phyloP scores from a whole-genome alignment of 2,797 vertebrate genomes.

The Bradypodion ventrale region DNA sequence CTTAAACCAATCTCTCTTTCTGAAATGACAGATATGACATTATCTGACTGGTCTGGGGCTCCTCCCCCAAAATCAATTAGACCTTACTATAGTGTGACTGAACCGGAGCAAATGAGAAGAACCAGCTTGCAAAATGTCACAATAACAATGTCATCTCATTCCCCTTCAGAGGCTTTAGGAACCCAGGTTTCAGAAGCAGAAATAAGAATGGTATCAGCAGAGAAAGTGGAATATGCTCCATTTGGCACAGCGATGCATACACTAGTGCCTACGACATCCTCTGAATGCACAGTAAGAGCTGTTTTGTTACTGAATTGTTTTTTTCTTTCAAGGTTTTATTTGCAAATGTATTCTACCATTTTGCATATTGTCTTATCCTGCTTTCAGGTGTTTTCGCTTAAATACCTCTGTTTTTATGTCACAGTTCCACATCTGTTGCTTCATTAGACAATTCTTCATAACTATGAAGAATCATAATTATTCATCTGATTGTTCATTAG shows the following conservation, averaged over 20 bases:
- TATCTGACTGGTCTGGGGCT: slow-evolving; percentile 38
- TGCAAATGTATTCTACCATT: neutral
- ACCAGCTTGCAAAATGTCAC: slow-evolving; percentile 47
- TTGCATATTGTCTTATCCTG: neutral
- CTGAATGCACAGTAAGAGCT: slow-evolving; percentile 68
- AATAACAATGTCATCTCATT: slow-evolving; percentile 34
- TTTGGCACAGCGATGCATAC: slow-evolving; percentile 61
- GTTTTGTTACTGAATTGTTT: slow-evolving; percentile 23
- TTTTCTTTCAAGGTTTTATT: neutral
- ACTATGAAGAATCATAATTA: too few species aligned
- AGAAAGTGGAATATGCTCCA: slow-evolving; percentile 54
- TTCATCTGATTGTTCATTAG: too few species aligned
- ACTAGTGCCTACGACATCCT: slow-evolving; percentile 43
- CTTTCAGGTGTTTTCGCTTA: slow-evolving; percentile 5
- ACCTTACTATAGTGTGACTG: slow-evolving; percentile 53
- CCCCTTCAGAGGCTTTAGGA: slow-evolving; percentile 35
- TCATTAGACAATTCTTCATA: neutral
- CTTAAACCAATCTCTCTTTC: slow-evolving; percentile 41
- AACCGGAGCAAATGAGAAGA: slow-evolving; percentile 20
- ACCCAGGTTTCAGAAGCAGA: slow-evolving; percentile 34
- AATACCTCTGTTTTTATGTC: neutral
- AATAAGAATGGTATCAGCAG: slow-evolving; percentile 34
- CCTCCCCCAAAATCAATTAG: slow-evolving; percentile 36
- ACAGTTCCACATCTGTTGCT: neutral
- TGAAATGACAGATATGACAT: slow-evolving; percentile 18